These are phyloP conservation scores for Enoplosus armatus DNA, from an alignment of 2,797 vertebrate species.

Conservation along the genomic window DNA sequence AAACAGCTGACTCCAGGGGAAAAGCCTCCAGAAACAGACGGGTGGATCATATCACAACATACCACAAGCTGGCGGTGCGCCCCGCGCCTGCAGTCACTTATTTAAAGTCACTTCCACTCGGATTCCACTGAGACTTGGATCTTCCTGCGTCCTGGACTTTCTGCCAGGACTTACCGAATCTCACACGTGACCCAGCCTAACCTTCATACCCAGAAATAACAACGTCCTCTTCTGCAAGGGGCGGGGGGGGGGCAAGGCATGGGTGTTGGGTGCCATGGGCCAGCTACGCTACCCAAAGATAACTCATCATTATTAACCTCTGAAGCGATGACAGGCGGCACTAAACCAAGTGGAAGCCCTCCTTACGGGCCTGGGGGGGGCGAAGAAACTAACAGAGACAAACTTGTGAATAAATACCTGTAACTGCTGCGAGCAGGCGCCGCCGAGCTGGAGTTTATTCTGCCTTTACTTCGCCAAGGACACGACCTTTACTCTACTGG, in stretches of 20 bases:
- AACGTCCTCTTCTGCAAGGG: conserved; percentile 27
- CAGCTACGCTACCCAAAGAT: conserved; percentile 64
- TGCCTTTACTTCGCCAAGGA: not conserved
- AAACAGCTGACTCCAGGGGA: conserved; percentile 69
- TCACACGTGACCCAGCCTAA: conserved; percentile 26
- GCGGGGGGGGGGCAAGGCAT: not conserved
- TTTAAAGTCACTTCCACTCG: conserved; percentile 48
- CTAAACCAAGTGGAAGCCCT: conserved; percentile 63
- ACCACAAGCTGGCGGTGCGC: not conserved
- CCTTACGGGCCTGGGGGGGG: conserved; percentile 41
- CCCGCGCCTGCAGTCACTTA: not conserved
- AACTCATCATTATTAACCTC: conserved; percentile 66
- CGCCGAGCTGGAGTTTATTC: not conserved
- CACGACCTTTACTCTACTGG: conserved; percentile 9
- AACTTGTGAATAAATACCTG: conserved; percentile 65
- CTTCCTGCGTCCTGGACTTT: conserved; percentile 12
- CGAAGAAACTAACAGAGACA: conserved; percentile 62
- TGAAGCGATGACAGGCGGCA: conserved; percentile 76
- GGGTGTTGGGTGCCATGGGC: conserved; percentile 42
- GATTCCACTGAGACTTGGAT: no score
- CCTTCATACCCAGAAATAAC: conserved; percentile 73
- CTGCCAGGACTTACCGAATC: conserved; percentile 22
- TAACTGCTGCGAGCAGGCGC: conserved; percentile 6
- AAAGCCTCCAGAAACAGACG: conserved; percentile 47
- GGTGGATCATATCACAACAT: conserved; percentile 48